Evolutionary conservation across 1,140 invertebrate genomes (phyloP), one percentile per base, ranked within the genome.

Genomic region (Drosophila kikkawai): DNA sequence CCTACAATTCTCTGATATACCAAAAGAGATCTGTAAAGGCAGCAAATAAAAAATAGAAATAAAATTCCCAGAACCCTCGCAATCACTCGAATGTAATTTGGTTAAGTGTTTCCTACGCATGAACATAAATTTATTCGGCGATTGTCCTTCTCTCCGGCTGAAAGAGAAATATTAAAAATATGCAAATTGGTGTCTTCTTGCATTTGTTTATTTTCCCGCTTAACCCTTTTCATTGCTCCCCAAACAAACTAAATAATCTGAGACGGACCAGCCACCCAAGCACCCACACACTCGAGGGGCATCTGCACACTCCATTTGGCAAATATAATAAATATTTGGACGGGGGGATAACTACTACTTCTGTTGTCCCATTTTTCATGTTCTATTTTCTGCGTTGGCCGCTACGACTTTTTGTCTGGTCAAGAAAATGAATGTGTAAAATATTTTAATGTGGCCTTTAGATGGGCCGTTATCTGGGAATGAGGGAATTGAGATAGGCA

Each of bases 281-380:
- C 57, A 57, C 56, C 63, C 66, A 47, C 64, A 29, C 48, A 53
- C 47, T 56, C 34, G 26, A 58, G 17, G 48, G 37, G 47, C 56
- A 44, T 59, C 34, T 59, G 63, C 60, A 80, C 84, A 81, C 65
- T 88, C 85, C 80, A 88, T 88, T 88, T 88, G 80, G 55, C 74
- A 84, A 87, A 88, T 90, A 88, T 84, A 90, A 88, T 81, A 88
- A 88, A 88, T 84, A 82, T 88, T 87, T 90, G 37, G 50, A 32
- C 2, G 48, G 9, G 15, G 15, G 26, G n/a, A n/a, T 29, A 29
- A 15, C 7, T 22, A 55, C 39, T 64, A 36, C 37, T 64, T 45
- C 37, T 48, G 17, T 37, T 32, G 45, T 57, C 7, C 29, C 7
- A 41, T 59, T 50, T 37, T 48, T 71, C 51, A 70, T 68, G 64